These are phyloP conservation scores for Mixornis gularis DNA, from an alignment of 2,113 vertebrate species.

Conservation along the genomic window DNA sequence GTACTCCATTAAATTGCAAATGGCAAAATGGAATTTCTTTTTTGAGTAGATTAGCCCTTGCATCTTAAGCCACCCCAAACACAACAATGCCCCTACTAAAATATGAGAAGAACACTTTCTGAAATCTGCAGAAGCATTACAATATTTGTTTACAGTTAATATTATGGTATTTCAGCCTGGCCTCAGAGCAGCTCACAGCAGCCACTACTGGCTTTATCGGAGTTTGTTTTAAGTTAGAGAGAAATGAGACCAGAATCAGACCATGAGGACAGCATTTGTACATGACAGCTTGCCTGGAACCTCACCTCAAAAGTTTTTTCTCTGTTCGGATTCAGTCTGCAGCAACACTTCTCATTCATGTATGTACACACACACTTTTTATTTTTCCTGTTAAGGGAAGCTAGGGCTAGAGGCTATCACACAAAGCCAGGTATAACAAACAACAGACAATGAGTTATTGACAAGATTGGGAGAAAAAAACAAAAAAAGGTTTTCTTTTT, in stretches of 20 bases:
- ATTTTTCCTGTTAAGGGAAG: not conserved
- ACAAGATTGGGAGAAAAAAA: not conserved
- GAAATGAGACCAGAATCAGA: not conserved
- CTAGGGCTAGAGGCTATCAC: not conserved
- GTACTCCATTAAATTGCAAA: conserved; percentile 47
- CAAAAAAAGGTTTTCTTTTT: not conserved
- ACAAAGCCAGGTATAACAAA: not conserved
- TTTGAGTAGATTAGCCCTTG: conserved; percentile 15
- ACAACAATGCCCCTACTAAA: conserved; percentile 20
- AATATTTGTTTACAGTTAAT: conserved; percentile 26
- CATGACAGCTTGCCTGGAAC: not conserved
- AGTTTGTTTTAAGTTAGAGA: not conserved
- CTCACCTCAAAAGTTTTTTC: not conserved
- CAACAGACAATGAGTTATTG: not conserved
- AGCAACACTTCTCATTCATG: not conserved
- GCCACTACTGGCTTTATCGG: not conserved
- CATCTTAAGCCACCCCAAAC: not conserved
- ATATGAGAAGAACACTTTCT: not conserved
- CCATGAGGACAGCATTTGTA: not conserved
- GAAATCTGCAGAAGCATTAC: not conserved
- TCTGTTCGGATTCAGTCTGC: not conserved
- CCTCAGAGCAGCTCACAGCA: not conserved
- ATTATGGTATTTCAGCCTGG: not conserved
- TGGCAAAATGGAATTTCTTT: conserved; percentile 38
- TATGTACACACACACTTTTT: not conserved